These are phyloP conservation scores for Trachelus troglodyta DNA, from an alignment of 2,888 invertebrate genomes.

Conservation along the genomic window DNA sequence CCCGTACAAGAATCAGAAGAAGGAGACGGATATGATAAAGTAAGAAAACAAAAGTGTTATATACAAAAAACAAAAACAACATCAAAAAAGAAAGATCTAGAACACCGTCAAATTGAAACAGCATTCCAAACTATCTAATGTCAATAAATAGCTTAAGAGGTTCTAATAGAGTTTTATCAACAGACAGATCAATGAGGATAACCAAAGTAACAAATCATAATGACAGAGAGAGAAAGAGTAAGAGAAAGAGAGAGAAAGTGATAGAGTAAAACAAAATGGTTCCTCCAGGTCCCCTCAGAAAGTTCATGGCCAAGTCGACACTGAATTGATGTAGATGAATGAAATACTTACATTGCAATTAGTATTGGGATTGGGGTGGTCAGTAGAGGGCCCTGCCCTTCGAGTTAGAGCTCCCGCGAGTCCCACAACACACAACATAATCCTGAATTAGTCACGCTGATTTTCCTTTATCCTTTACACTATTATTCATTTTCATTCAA, in stretches of 20 bases:
- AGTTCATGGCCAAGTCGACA: conserved; percentile 47
- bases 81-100: no score
- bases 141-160: no score
- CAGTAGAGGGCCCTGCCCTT: conserved; percentile 64
- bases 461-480: conserved; percentile 13
- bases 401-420: conserved; percentile 65
- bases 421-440: conserved; percentile 65
- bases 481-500: no score
- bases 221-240: background rate
- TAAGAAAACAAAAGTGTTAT: conserved; percentile 27
- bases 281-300: conserved; percentile 1
- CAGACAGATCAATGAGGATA: no score
- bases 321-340: conserved; percentile 59
- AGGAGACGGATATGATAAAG: conserved; percentile 28
- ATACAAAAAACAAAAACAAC: conserved; percentile 15
- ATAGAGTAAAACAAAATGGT: background rate
- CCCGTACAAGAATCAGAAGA: conserved; percentile 36
- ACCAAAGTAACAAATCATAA: no score
- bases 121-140: no score
- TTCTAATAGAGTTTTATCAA: background rate
- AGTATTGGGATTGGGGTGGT: conserved; percentile 65
- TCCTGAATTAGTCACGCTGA: conserved; percentile 64
- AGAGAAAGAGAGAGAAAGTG: background rate
- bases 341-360: conserved; percentile 64
- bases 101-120: no score